Percentiles rank a stretch among this genome's conserved stretches.
Conservation (phyloP, 2,113 vertebrate genomes). For the Carlito syrichta region DNA sequence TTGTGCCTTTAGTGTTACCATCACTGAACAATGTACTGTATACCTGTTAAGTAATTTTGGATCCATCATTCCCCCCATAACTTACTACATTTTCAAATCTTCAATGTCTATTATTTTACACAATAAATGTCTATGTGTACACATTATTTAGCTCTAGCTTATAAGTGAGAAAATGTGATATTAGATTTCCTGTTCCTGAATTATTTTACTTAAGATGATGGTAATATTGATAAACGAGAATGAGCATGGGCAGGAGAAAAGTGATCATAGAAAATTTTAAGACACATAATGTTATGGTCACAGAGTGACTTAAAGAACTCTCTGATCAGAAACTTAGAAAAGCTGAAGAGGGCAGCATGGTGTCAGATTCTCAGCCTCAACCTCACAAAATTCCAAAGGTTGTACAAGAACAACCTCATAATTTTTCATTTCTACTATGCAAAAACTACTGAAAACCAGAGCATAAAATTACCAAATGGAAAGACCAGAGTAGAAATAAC, state of each 20-base stretch:
- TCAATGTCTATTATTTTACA: too few species aligned
- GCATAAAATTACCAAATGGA: not conserved
- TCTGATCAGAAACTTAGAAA: not conserved
- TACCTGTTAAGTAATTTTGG: too few species aligned
- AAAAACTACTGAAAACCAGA: not conserved
- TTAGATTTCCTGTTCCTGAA: too few species aligned
- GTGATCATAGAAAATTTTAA: not conserved
- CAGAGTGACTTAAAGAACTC: not conserved
- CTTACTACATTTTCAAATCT: too few species aligned
- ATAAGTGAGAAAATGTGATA: too few species aligned
- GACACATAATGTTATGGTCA: not conserved
- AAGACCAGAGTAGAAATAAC: not conserved
- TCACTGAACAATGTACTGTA: too few species aligned
- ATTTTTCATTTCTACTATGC: not conserved
- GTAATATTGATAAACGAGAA: not conserved
- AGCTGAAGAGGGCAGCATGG: too few species aligned
- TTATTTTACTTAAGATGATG: too few species aligned
- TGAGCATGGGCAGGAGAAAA: not conserved
- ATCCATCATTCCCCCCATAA: too few species aligned
- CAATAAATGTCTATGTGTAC: too few species aligned
- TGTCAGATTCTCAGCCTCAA: not conserved
- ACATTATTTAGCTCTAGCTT: too few species aligned
- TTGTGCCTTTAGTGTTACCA: too few species aligned
- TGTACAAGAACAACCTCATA: not conserved
- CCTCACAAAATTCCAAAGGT: not conserved